These are phyloP conservation scores for Epirrhoe alternata DNA, from an alignment of 2,888 invertebrate species.

Conservation along the genomic window DNA sequence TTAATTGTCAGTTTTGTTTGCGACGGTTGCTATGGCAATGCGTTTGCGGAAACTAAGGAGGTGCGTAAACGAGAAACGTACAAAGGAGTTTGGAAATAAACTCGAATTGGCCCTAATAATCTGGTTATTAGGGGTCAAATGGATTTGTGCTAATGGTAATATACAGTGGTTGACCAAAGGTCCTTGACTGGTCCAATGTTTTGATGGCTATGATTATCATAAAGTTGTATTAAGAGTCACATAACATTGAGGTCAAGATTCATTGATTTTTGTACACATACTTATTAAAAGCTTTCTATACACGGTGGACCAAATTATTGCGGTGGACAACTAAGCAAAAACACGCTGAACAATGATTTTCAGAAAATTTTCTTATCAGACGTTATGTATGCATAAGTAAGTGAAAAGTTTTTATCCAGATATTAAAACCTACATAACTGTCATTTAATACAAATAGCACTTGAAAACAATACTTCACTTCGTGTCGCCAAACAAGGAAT, in stretches of 20 bases:
- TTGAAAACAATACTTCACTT: no score
- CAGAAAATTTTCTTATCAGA: no score
- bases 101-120: conserved; percentile 44
- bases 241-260: neutral
- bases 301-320: no score
- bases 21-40: conserved; percentile 64
- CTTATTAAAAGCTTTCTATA: no score
- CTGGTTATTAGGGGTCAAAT: conserved; percentile 36
- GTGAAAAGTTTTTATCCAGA: no score
- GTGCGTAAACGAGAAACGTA: conserved; percentile 47
- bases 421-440: no score
- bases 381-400: no score
- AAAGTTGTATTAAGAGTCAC: neutral
- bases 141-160: conserved; percentile 26
- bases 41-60: conserved; percentile 67
- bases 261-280: no score
- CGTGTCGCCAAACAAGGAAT: no score
- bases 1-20: conserved; percentile 75
- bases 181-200: conserved; percentile 53
- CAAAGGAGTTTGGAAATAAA: conserved; percentile 16
- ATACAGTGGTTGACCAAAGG: conserved; percentile 45
- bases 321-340: no score
- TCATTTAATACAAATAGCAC: no score
- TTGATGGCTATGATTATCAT: neutral
- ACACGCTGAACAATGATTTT: no score